phyloP scores from a whole-genome alignment of 2,113 vertebrate genomes.

The Gadus chalcogrammus region DNA sequence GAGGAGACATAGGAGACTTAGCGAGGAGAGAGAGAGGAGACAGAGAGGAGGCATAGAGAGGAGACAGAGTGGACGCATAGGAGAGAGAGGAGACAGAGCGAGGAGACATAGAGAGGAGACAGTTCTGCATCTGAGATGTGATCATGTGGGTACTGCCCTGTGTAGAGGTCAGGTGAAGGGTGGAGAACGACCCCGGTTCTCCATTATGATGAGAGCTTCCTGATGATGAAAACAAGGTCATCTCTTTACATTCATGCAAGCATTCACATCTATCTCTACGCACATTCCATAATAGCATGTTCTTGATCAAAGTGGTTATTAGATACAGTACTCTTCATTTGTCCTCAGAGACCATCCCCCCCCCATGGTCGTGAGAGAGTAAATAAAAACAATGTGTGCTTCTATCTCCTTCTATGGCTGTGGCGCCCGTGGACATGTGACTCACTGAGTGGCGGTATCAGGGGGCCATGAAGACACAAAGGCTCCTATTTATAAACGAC shows the following conservation, averaged over 20 bases:
- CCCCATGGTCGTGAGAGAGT: background rate
- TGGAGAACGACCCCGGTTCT: slow-evolving; percentile 11
- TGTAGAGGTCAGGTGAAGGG: slow-evolving; percentile 23
- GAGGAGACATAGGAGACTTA: too few relatives aligned
- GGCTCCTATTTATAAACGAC: background rate
- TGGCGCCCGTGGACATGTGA: background rate
- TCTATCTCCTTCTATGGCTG: background rate
- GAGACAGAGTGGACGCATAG: too few relatives aligned
- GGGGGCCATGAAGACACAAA: background rate
- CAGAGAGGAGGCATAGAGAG: too few relatives aligned
- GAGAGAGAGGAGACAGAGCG: too few relatives aligned
- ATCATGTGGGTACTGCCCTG: background rate
- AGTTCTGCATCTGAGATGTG: too few relatives aligned
- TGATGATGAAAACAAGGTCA: slow-evolving; percentile 19
- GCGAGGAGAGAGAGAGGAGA: too few relatives aligned
- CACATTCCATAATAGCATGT: background rate
- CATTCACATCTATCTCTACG: background rate
- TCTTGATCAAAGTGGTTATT: background rate
- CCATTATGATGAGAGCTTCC: slow-evolving; percentile 25
- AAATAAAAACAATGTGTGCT: background rate
- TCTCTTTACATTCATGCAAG: background rate
- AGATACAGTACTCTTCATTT: background rate
- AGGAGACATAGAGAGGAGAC: too few relatives aligned
- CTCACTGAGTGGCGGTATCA: background rate
- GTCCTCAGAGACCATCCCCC: background rate